A percentile compares a stretch with the other conserved stretches of the same genome.
Evolutionary conservation across 2,888 invertebrate genomes (phyloP).

Genomic region (Vesta saturnalis): DNA sequence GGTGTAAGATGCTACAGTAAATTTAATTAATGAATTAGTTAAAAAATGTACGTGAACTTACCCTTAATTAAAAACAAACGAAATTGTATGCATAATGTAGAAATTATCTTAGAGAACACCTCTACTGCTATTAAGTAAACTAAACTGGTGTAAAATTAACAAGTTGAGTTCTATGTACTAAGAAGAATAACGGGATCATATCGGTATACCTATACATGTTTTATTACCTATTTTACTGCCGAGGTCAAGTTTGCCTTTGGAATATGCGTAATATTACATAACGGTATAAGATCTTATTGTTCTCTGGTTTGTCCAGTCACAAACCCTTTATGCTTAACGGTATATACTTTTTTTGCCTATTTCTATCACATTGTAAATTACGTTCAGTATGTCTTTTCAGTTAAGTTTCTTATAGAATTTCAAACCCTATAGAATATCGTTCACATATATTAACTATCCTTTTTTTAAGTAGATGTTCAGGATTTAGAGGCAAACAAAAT

Average conservation of each 20-base stretch:
- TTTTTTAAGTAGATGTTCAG: no score
- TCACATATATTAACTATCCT: no score
- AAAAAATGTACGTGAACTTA: not conserved
- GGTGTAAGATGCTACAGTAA: no score
- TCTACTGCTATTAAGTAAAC: constrained; percentile 23
- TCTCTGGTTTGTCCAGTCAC: constrained; percentile 21
- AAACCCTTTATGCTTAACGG: constrained; percentile 40
- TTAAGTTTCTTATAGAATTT: no score
- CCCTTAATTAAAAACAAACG: not conserved
- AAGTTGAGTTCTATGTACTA: constrained; percentile 35
- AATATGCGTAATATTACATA: constrained; percentile 59
- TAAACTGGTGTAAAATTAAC: constrained; percentile 37
- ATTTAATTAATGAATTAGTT: no score
- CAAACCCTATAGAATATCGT: no score
- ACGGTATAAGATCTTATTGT: constrained; percentile 48
- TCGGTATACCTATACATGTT: constrained; percentile 52
- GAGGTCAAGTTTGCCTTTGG: constrained; percentile 58
- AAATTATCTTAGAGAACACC: not conserved
- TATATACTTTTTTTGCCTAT: constrained; percentile 30
- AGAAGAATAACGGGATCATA: constrained; percentile 55
- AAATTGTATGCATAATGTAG: no score
- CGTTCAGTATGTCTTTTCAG: no score
- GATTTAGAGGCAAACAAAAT: no score
- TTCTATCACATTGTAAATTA: not conserved
- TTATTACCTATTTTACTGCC: constrained; percentile 58